Percentiles rank a stretch among this genome's conserved stretches.
phyloP scores from a whole-genome alignment of 2,888 invertebrate species.

The Cryptocephalus primarius region DNA sequence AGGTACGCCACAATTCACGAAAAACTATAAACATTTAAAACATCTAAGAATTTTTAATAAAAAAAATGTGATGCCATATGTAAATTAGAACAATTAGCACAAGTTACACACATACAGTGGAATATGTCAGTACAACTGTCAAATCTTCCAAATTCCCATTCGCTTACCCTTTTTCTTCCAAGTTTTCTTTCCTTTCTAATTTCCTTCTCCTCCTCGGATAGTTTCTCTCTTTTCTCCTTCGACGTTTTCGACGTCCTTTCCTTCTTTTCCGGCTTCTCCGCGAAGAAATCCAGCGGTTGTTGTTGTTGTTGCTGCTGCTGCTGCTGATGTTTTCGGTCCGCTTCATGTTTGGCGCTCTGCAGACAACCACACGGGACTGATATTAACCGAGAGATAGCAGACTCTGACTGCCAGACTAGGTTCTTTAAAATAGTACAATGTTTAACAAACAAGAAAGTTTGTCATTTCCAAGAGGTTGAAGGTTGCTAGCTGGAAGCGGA shows the following conservation, averaged over 20 bases:
- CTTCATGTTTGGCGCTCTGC: constrained; percentile 41
- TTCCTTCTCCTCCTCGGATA: constrained; percentile 71
- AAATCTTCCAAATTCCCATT: neutral
- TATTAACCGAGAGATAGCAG: constrained; percentile 7
- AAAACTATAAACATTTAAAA: too few relatives aligned
- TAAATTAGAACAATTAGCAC: too few relatives aligned
- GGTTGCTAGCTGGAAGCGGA: too few relatives aligned
- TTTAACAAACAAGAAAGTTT: too few relatives aligned
- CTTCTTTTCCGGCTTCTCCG: constrained; percentile 40
- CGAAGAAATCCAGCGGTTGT: constrained; percentile 22
- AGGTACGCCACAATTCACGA: too few relatives aligned
- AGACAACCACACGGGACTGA: constrained; percentile 24
- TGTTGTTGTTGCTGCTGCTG: constrained; percentile 14
- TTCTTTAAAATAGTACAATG: neutral
- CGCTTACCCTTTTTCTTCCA: constrained; percentile 63
- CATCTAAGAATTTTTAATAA: too few relatives aligned
- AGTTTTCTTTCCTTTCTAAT: constrained; percentile 70
- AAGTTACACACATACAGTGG: too few relatives aligned
- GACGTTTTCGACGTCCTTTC: constrained; percentile 38
- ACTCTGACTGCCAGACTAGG: constrained; percentile 6
- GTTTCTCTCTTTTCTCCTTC: constrained; percentile 50
- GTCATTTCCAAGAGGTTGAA: too few relatives aligned
- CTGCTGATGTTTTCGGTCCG: constrained; percentile 26
- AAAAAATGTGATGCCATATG: too few relatives aligned
- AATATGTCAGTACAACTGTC: too few relatives aligned